Base-by-base conservation (phyloP, 2,113 vertebrate species). In the Turnix velox region DNA sequence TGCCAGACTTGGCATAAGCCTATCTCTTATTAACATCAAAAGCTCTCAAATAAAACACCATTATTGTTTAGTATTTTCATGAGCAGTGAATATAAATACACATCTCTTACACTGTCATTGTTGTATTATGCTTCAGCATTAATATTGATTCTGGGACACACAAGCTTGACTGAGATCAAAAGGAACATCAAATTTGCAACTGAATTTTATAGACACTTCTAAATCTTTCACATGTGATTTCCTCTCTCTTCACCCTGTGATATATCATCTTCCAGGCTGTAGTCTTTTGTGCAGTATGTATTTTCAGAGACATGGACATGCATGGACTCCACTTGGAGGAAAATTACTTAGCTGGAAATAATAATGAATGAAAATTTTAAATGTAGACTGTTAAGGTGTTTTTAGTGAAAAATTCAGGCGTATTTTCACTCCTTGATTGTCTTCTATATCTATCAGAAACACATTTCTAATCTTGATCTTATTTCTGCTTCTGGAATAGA, bases 21-120 rank as follows among this genome's bases (percentile, higher is more conserved):
- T 92, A 78, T 96, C 92, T 94, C 39, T 84, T 88, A 66, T 69
- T 88, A 88, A 94, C 95, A 95, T 96, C 95, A 96, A 96, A 96
- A 95, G 37, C 80, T 82, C 54, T 84, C 85, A 93, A 87, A 84
- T 94, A 93, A 95, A 96, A 90, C 92, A 95, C 73, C 27, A 37
- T 84, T 93, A 79, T 77, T 95, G 85, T 95, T 95, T 93, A 62
- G 80, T 77, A 90, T 88, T 95, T 93, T 84, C 74, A 59, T 80
- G 84, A 96, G n/a, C 62, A 67, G 18, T 72, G 73, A 62, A 61
- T 91, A 95, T 89, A 97, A 95, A 95, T 94, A 92, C 67, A 92
- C 81, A 79, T 91, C 85, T 90, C 83, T 79, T 88, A 89, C 84
- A 88, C 73, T 84, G 74, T 84, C 71, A 33, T 63, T 37, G 37